Conservation (phyloP, 2,113 vertebrate species). For the Scatophagus argus region DNA sequence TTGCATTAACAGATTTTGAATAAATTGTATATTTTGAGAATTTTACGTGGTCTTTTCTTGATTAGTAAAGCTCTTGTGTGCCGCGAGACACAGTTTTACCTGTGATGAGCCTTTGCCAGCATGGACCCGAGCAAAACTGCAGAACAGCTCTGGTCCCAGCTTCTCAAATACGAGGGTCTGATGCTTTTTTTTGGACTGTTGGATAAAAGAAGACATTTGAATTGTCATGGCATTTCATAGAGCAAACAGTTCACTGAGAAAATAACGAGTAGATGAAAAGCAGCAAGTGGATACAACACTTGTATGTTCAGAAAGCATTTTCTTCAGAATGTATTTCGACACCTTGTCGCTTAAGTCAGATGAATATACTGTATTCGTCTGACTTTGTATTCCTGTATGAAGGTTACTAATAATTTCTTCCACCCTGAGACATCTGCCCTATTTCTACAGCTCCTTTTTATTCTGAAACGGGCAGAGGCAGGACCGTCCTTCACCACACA, state of each 20-base stretch:
- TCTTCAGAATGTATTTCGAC: not conserved
- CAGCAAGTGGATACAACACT: not conserved
- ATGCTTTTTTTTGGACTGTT: not conserved
- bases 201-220: not conserved
- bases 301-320: not conserved
- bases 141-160: not conserved
- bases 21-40: slow-evolving; percentile 88
- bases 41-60: slow-evolving; percentile 53
- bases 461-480: slow-evolving; percentile 14
- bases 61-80: slow-evolving; percentile 1
- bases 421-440: not conserved
- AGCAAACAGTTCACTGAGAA: not conserved
- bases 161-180: not conserved
- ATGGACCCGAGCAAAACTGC: not conserved
- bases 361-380: not conserved
- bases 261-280: not conserved
- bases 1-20: slow-evolving; percentile 86
- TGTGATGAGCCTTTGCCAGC: too few species aligned
- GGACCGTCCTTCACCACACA: slow-evolving; percentile 49
- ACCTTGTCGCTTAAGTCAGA: not conserved
- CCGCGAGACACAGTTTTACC: not conserved
- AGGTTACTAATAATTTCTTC: slow-evolving; percentile 4
- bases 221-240: not conserved
- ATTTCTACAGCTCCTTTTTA: slow-evolving; percentile 31
- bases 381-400: not conserved